These are phyloP conservation scores for Tilapia sparmanii DNA, from an alignment of 2,113 vertebrate genomes.

Conservation along the genomic window DNA sequence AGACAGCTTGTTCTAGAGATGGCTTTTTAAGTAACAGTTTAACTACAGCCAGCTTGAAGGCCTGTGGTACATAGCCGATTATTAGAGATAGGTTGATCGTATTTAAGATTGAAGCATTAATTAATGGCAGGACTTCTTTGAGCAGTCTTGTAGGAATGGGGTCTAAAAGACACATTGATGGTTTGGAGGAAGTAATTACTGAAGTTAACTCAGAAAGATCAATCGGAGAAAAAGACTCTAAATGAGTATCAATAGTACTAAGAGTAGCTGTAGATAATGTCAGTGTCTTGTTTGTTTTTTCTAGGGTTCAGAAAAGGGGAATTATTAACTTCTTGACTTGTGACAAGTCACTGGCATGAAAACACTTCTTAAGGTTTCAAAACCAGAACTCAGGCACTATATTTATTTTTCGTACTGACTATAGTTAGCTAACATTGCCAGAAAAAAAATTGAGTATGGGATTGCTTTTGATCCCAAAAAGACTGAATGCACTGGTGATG, in stretches of 20 bases:
- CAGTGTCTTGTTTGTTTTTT: neutral
- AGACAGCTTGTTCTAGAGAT: fast-evolving
- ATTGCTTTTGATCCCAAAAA: fast-evolving
- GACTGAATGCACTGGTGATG: neutral
- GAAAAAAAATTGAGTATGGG: neutral
- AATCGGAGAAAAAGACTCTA: neutral
- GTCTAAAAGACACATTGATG: neutral
- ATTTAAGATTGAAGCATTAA: neutral
- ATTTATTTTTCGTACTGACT: neutral
- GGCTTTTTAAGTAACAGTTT: fast-evolving
- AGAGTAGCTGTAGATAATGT: neutral
- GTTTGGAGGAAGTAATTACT: neutral
- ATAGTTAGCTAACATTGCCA: neutral
- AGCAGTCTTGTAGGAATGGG: neutral
- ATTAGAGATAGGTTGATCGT: fast-evolving
- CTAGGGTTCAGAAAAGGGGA: neutral
- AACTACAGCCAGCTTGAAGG: neutral
- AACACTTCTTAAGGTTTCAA: neutral
- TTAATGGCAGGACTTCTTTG: neutral
- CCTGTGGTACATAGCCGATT: fast-evolving
- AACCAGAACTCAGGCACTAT: neutral
- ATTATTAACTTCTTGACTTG: neutral
- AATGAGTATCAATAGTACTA: neutral
- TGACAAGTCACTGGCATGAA: neutral
- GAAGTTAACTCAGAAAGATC: neutral